Conservation (phyloP, 1,140 invertebrate genomes). For the Maniola jurtina region DNA sequence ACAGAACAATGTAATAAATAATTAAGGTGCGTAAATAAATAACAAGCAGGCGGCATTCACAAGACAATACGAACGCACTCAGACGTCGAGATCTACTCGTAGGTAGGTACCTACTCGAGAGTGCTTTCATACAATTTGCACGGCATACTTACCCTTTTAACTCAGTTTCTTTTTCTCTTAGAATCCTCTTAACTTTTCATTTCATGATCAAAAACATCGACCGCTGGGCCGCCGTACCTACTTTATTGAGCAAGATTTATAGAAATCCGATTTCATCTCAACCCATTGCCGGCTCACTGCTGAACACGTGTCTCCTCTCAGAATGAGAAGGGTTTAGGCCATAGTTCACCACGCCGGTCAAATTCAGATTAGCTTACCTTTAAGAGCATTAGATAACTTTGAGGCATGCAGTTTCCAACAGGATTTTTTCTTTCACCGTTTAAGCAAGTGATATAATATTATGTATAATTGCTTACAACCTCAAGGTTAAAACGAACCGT, state of each 20-base stretch:
- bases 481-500: too few relatives aligned
- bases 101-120: slow-evolving; percentile 28
- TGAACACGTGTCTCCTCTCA: too few relatives aligned
- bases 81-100: slow-evolving; percentile 37
- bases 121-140: slow-evolving; percentile 50
- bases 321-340: too few relatives aligned
- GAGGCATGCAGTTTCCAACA: too few relatives aligned
- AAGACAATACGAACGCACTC: slow-evolving; percentile 51
- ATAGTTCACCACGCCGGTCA: too few relatives aligned
- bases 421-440: too few relatives aligned
- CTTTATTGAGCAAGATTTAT: background rate
- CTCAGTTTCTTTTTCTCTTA: background rate
- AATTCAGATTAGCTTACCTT: too few relatives aligned
- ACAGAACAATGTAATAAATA: background rate
- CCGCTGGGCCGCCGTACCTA: background rate
- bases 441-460: too few relatives aligned
- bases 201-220: slow-evolving; percentile 1
- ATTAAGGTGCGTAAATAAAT: background rate
- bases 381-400: too few relatives aligned
- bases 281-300: too few relatives aligned
- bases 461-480: too few relatives aligned
- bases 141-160: slow-evolving; percentile 32
- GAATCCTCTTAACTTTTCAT: background rate
- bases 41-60: background rate
- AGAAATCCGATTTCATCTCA: too few relatives aligned